A percentile compares a stretch with the other conserved stretches of the same genome.
phyloP scores from a whole-genome alignment of 2,113 vertebrate species.

The Epinephelus cyanopodus region DNA sequence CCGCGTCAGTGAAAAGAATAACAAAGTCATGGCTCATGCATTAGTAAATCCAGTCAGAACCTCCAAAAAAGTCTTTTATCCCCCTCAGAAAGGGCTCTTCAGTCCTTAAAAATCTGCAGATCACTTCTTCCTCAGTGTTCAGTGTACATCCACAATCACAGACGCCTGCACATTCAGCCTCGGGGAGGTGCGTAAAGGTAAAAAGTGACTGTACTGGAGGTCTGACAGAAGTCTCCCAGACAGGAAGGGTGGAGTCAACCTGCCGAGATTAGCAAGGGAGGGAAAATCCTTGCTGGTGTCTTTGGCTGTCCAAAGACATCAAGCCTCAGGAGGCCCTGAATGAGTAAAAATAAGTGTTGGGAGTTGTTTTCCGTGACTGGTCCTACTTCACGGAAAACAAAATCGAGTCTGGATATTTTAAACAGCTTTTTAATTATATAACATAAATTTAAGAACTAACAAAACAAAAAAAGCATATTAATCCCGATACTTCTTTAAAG shows the following conservation, averaged over 20 bases:
- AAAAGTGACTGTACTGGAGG: constrained; percentile 61
- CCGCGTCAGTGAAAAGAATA: constrained; percentile 32
- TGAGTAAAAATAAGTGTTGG: not conserved
- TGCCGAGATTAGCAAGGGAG: constrained; percentile 75
- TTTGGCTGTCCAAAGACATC: not conserved
- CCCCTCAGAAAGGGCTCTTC: not conserved
- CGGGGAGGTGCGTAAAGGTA: constrained; percentile 62
- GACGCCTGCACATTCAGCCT: constrained; percentile 56
- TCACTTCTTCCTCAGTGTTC: constrained; percentile 16
- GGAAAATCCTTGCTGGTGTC: constrained; percentile 62
- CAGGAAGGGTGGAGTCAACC: constrained; percentile 81
- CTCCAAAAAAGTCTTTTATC: not conserved
- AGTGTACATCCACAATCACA: constrained; percentile 55
- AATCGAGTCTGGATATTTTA: not conserved
- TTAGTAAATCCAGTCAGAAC: constrained; percentile 66
- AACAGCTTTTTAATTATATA: not conserved
- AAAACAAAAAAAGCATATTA: not conserved
- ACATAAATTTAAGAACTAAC: not conserved
- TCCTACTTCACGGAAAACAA: not conserved
- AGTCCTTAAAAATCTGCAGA: constrained; percentile 27
- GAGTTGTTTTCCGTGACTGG: not conserved
- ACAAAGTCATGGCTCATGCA: constrained; percentile 70
- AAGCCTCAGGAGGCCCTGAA: not conserved
- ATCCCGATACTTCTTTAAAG: not conserved
- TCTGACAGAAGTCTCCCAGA: constrained; percentile 65